These are phyloP conservation scores for Carduelis carduelis DNA, from an alignment of 2,797 vertebrate species.

Conservation along the genomic window DNA sequence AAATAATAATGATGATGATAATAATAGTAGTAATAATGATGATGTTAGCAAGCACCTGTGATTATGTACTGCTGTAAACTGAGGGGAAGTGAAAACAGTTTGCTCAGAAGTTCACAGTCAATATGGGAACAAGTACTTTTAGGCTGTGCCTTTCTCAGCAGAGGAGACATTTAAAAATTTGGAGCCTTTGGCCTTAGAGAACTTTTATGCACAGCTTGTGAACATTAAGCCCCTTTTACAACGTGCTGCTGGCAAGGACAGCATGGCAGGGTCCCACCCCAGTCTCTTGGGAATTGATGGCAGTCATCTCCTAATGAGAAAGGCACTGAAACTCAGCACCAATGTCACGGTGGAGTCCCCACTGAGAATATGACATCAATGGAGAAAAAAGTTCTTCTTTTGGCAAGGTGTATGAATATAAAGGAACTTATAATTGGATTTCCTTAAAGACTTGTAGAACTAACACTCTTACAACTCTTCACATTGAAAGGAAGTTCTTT, in stretches of 20 bases:
- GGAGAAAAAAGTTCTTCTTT: constrained; percentile 73
- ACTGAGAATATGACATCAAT: constrained; percentile 76
- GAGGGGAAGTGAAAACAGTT: background rate
- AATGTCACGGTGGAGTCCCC: constrained; percentile 69
- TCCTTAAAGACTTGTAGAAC: constrained; percentile 77
- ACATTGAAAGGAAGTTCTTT: constrained; percentile 78
- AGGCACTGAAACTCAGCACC: constrained; percentile 68
- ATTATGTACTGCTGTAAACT: background rate
- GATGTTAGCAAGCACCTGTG: background rate
- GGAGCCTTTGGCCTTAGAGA: background rate
- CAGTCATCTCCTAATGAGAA: constrained; percentile 73
- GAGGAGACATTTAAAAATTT: background rate
- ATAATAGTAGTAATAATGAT: background rate
- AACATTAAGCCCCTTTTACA: background rate
- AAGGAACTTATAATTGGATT: constrained; percentile 80
- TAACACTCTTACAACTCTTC: constrained; percentile 76
- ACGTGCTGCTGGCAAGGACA: background rate
- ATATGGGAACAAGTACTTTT: background rate
- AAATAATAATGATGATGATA: background rate
- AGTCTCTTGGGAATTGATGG: constrained; percentile 24
- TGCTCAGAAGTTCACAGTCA: background rate
- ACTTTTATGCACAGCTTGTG: background rate
- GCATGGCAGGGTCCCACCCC: background rate
- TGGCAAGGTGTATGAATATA: constrained; percentile 76
- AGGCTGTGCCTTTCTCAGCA: background rate